Evolutionary conservation across 2,888 invertebrate species (phyloP), one percentile per base, ranked within the genome.

Genomic region (Caenorhabditis wallacei): DNA sequence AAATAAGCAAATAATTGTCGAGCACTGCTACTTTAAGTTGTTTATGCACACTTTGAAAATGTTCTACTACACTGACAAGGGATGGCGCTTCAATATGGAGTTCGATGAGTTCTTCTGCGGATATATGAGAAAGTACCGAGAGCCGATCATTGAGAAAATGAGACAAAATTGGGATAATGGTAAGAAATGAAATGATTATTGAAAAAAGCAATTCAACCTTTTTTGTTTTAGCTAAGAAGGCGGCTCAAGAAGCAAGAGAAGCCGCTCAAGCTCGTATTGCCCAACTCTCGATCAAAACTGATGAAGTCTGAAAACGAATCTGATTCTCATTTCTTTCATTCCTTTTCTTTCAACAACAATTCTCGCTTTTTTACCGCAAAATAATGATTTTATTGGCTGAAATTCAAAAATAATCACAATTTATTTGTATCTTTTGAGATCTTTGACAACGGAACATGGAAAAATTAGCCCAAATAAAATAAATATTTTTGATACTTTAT

Each of bases 11-110:
- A 69, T 69, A 61, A 69, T 69, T 10, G 78, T 78, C 53, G 78
- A 78, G 43, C 78, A 78, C 61, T 56, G 43, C 69, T 69, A 69
- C 69, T 78, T 69, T 61, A 78, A 69, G 43, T 20, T 69, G 63
- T 78, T 59, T 69, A 78, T 78, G 78, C 69, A 78, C 69, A 78
- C 78, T 37, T 63, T 78, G 59, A 78, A 70, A 63, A 70, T 63
- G 78, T 78, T 78, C 63, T 78, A 78, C 43, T 78, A 78, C 37
- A 78, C 78, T 26, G 78, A 78, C 43, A 78, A 78, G 53, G 78
- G 78, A 0, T 78, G 78, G 78, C 69, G 78, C 0, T 78, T 78
- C 48, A 20, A 56, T 22, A n/a, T 78, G 0, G 78, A 78, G 20
- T 56, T 78, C n/a, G 78, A 78, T 22, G 78, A 78, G 46, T 78